Percentiles rank a stretch among this genome's conserved stretches.
Evolutionary conservation across 2,113 vertebrate genomes (phyloP).

Genomic region (Eulemur rufifrons): DNA sequence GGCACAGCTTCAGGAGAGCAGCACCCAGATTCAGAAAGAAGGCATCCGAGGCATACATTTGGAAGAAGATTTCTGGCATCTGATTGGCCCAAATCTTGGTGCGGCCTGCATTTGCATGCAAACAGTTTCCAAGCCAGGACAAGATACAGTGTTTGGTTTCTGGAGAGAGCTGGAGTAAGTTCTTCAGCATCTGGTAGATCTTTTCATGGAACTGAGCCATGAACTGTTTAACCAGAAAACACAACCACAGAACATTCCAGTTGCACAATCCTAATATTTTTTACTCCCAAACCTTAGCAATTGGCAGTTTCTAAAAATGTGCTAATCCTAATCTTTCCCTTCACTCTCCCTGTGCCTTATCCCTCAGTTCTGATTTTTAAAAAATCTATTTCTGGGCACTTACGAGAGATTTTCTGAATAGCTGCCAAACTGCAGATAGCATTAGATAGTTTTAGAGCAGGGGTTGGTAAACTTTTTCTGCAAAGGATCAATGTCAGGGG

Average conservation of each 20-base stretch:
- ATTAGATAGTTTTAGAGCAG: not conserved
- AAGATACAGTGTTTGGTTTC: slow-evolving; percentile 96
- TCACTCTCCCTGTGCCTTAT: not conserved
- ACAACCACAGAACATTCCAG: slow-evolving; percentile 65
- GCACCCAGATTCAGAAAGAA: slow-evolving; percentile 97
- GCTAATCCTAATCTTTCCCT: slow-evolving; percentile 3
- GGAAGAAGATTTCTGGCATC: slow-evolving; percentile 98
- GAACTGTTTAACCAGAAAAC: slow-evolving; percentile 86
- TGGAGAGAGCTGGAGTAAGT: slow-evolving; percentile 93
- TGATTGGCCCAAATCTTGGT: slow-evolving; percentile 99
- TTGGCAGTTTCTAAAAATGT: slow-evolving; percentile 50
- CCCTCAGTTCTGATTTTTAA: not conserved
- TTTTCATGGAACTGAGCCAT: slow-evolving; percentile 98
- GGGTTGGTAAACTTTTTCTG: not conserved
- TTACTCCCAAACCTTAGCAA: slow-evolving; percentile 53
- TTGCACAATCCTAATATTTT: slow-evolving; percentile 65
- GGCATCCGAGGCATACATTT: slow-evolving; percentile 97
- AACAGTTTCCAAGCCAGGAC: slow-evolving; percentile 96
- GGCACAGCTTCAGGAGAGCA: slow-evolving; percentile 95
- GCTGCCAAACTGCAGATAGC: not conserved
- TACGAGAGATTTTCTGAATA: not conserved
- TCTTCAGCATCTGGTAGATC: slow-evolving; percentile 96
- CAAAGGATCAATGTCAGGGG: not conserved
- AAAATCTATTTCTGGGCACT: not conserved
- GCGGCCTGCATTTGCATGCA: slow-evolving; percentile 94